phyloP scores from a whole-genome alignment of 2,797 vertebrate genomes.

The Avahi laniger region DNA sequence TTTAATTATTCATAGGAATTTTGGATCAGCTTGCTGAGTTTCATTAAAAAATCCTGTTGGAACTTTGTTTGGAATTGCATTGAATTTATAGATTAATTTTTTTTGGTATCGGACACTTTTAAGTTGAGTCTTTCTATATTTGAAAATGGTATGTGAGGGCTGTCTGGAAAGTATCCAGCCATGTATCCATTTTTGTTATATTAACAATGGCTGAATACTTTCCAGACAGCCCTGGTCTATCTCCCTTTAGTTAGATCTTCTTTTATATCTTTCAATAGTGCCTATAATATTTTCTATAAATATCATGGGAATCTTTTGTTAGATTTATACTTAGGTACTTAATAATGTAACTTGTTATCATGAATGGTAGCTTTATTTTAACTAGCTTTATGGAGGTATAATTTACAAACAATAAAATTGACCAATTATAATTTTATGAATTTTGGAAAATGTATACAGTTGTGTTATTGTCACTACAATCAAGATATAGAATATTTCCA shows the following conservation, averaged over 20 bases:
- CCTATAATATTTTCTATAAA: not conserved
- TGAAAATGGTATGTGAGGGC: not conserved
- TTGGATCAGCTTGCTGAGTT: not conserved
- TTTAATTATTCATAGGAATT: conserved; percentile 35
- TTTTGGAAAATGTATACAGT: not conserved
- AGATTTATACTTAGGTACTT: not conserved
- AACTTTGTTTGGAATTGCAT: not conserved
- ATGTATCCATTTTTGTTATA: too few relatives aligned
- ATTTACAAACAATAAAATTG: conserved; percentile 10
- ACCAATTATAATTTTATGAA: not conserved
- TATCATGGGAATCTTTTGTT: not conserved
- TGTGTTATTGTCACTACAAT: not conserved
- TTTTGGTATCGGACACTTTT: not conserved
- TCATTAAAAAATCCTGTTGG: not conserved
- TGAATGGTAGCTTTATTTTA: conserved; percentile 15
- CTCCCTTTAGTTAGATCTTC: not conserved
- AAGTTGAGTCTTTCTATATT: not conserved
- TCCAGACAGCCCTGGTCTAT: not conserved
- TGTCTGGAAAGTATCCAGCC: too few relatives aligned
- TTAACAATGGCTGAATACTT: too few relatives aligned
- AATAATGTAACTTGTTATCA: not conserved
- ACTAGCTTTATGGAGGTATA: conserved; percentile 1
- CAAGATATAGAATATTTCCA: not conserved
- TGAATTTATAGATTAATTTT: conserved; percentile 20
- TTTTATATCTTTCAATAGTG: not conserved